Evolutionary conservation across 2,113 vertebrate species (phyloP), one percentile per base, ranked within the genome.

Genomic region (Drymodes brunneopygia): DNA sequence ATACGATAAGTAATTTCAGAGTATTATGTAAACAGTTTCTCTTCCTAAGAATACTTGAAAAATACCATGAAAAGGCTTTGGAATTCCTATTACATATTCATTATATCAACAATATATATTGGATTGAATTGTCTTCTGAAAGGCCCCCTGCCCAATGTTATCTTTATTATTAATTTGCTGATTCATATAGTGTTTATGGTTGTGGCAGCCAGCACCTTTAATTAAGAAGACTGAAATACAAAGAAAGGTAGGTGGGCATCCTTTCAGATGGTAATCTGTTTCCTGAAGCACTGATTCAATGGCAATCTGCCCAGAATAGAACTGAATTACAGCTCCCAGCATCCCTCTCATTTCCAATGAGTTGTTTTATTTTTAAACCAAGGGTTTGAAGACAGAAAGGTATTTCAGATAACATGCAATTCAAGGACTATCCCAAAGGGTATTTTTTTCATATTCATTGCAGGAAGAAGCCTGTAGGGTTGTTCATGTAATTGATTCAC

Each of bases 321-420:
- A 83, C 36, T 66, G 71, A 96, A 94, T 97, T 95, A 93, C 33
- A 86, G 29, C 36, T 97, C 93, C 74, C 90, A 86, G 67, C 70
- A 91, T 36, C 54, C 12, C 36, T 81, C 73, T 90, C 36, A 27
- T 70, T 92, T 91, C n/a, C 65, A 90, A 50, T 36, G 47, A 85
- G 44, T 86, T 90, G 58, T 88, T 96, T 94, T 86, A 89, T 91
- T 82, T 91, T 92, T 81, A 96, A 94, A 88, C 36, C 38, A 73
- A 62, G 65, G 16, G 9, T 89, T 92, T 90, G 74, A 91, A 89
- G 58, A 87, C n/a, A 77, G 56, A 94, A 93, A 60, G 36, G 53
- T 93, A 87, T 53, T 90, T 94, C 48, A 72, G 61, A 83, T 78
- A 66, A n/a, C 35, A 65, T 42, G 93, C 70, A 81, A 48, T 65